Base-by-base conservation (phyloP, 1,140 invertebrate genomes). In the Andricus grossulariae region DNA sequence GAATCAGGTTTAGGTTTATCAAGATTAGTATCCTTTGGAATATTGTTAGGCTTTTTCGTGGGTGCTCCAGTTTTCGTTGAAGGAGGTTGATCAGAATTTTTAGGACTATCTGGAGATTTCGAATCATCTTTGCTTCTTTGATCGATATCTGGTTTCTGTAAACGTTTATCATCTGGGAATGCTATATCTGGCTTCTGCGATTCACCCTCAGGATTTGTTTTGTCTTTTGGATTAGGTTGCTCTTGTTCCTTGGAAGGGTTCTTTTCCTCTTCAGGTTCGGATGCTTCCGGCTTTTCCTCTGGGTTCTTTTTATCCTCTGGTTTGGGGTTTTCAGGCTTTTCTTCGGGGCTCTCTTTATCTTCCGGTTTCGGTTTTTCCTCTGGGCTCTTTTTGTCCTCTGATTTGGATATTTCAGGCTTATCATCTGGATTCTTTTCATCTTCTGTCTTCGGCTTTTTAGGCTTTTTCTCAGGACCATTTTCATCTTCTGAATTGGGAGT, bases 191-290 rank as follows among this genome's bases (percentile, higher is more conserved):
- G 51, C 25, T 55, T 57, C 19, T 55, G 3, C 4, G 25, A 32
- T 32, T 32, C 25, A 32, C 4, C 25, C 4, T 32, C 25, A 32
- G 25, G 25, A 32, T 32, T 5, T 32, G 25, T 12, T 7, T 66
- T 2, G 16, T 55, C n/a, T 39, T 66, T 74, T 15, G 32, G n/a
- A 50, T 52, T 51, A 4, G 19, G 52, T 19, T 52, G 52, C 18
- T 57, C 3, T n/a, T 57, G 13, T 74, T 45, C 57, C 49, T 75
- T 75, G 4, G 60, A n/a, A 45, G 66, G 70, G 13, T 54, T 16
- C 10, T 74, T 49, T 51, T 32, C 25, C 25, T 5, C 25, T 32
- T 32, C 25, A 5, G 25, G 25, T 32, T 32, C 5, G 4, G 25
- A 32, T 32, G 25, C 3, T 32, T 32, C 4, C 25, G 25, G 25